Evolutionary conservation across 92 coral and sea anemone genomes (phyloP).

Genomic region (Parazoanthus darwini): DNA sequence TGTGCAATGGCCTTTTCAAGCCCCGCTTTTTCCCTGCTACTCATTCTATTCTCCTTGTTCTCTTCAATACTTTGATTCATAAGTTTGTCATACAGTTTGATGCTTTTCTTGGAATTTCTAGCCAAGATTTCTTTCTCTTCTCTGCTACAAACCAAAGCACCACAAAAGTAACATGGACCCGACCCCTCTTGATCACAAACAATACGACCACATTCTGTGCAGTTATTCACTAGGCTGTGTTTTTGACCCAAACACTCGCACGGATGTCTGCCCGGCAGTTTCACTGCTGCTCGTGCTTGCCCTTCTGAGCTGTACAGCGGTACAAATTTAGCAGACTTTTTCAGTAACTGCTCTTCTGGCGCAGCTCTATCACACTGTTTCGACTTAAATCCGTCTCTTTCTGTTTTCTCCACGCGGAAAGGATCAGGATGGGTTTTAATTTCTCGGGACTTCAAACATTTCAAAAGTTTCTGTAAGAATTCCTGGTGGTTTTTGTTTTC

Average conservation of each 20-base stretch:
- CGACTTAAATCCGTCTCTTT: conserved; percentile 12
- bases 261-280: conserved; percentile 93
- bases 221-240: conserved; percentile 83
- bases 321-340: conserved; percentile 78
- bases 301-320: conserved; percentile 94
- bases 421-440: conserved; percentile 14
- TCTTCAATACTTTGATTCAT: conserved; percentile 60
- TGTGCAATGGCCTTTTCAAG: conserved; percentile 87
- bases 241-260: conserved; percentile 97
- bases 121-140: conserved; percentile 89
- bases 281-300: conserved; percentile 84
- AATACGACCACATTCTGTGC: conserved; percentile 90
- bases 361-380: conserved; percentile 10
- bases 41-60: conserved; percentile 2
- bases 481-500: conserved; percentile 56
- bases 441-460: conserved; percentile 45
- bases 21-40: conserved; percentile 49
- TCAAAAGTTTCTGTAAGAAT: conserved; percentile 58
- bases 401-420: not conserved
- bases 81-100: conserved; percentile 79
- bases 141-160: conserved; percentile 84
- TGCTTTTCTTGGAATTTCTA: conserved; percentile 87
- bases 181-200: conserved; percentile 96
- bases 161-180: conserved; percentile 98
- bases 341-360: conserved; percentile 61